Percentiles rank a stretch among this genome's conserved stretches.
Conservation (phyloP, 1,140 invertebrate species). For the Limonius californicus region DNA sequence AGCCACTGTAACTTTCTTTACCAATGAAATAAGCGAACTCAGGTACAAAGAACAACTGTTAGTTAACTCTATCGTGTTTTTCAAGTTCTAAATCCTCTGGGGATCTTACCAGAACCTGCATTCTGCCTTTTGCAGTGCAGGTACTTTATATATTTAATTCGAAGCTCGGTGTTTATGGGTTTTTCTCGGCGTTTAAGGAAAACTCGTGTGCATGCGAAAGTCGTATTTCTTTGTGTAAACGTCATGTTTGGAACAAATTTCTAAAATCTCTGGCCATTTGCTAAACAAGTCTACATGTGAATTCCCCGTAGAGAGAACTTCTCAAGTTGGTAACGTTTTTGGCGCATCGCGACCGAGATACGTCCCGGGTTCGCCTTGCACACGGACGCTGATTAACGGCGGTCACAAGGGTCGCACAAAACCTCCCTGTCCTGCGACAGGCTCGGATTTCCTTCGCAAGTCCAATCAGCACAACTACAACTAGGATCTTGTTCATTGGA, state of each 20-base stretch:
- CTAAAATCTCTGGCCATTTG: constrained; percentile 5
- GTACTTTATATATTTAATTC: too few relatives aligned
- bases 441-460: constrained; percentile 23
- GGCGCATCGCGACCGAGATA: not conserved
- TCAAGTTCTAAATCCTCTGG: too few relatives aligned
- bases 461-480: constrained; percentile 32
- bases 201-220: too few relatives aligned
- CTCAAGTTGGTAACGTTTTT: constrained; percentile 6
- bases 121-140: too few relatives aligned
- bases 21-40: too few relatives aligned
- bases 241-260: not conserved
- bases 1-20: too few relatives aligned
- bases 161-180: too few relatives aligned
- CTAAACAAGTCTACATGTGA: not conserved
- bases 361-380: not conserved
- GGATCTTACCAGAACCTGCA: too few relatives aligned
- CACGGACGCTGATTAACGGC: constrained; percentile 26
- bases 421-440: constrained; percentile 23
- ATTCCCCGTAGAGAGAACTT: constrained; percentile 3
- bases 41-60: too few relatives aligned
- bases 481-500: constrained; percentile 28
- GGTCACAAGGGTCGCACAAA: constrained; percentile 23
- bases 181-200: too few relatives aligned
- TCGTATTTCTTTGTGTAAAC: too few relatives aligned
- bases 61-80: too few relatives aligned